phyloP scores from a whole-genome alignment of 2,797 vertebrate genomes.

The Allochrocebus solatus region DNA sequence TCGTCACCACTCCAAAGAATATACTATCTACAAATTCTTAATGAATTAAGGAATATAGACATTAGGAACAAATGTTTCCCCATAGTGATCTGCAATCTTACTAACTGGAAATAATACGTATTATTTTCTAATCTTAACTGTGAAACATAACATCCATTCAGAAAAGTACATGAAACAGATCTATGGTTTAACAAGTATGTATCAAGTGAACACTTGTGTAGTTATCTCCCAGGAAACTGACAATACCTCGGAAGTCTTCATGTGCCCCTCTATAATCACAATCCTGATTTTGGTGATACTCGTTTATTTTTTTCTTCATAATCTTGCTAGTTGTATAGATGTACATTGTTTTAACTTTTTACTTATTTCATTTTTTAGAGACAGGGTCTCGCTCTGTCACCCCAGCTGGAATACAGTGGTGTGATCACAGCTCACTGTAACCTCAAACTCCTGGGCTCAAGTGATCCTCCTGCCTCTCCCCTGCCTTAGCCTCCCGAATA shows the following conservation, averaged over 20 bases:
- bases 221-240: background rate
- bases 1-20: background rate
- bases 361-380: background rate
- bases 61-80: slow-evolving; percentile 8
- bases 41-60: slow-evolving; percentile 28
- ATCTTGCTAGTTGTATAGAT: background rate
- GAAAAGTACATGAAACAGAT: background rate
- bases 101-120: slow-evolving; percentile 19
- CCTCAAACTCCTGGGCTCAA: background rate
- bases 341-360: slow-evolving; percentile 9
- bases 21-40: slow-evolving; percentile 20
- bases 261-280: background rate
- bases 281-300: background rate
- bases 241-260: background rate
- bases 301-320: slow-evolving; percentile 33
- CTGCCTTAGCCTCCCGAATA: background rate
- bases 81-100: slow-evolving; percentile 6
- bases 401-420: background rate
- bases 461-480: background rate
- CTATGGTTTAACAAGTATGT: slow-evolving; percentile 36
- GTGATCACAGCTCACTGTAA: background rate
- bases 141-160: slow-evolving; percentile 3
- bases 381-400: background rate
- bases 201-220: background rate
- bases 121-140: slow-evolving; percentile 31